Percentiles rank a stretch among this genome's conserved stretches.
Evolutionary conservation across 1,140 invertebrate species (phyloP).

Genomic region (Helicoverpa zea): DNA sequence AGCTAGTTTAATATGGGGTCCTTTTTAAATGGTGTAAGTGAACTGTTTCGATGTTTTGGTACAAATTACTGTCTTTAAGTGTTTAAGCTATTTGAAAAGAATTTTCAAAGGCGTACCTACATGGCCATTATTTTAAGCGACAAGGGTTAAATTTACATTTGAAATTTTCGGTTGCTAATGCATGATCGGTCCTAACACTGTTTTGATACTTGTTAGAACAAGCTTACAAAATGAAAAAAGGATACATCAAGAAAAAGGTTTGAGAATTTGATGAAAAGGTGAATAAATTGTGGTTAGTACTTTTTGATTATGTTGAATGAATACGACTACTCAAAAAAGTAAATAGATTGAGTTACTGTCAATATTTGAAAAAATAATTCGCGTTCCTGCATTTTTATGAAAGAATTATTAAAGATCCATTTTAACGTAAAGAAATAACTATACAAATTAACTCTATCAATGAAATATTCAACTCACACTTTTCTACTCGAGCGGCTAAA

Average conservation of each 20-base stretch:
- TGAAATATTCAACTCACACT: no score
- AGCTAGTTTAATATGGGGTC: background rate
- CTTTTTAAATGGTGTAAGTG: slow-evolving; percentile 7
- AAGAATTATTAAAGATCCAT: no score
- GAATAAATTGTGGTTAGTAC: no score
- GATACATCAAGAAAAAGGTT: background rate
- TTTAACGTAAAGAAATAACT: no score
- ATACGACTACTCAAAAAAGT: no score
- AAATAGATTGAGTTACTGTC: no score
- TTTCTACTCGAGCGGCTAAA: no score
- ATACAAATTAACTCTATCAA: no score
- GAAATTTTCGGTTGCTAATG: slow-evolving; percentile 11
- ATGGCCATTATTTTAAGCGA: slow-evolving; percentile 60
- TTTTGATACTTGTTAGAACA: background rate
- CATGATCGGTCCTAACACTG: background rate
- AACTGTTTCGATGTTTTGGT: slow-evolving; percentile 54
- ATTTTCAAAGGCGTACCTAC: slow-evolving; percentile 54
- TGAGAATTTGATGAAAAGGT: no score
- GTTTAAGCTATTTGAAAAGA: slow-evolving; percentile 65
- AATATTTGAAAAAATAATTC: no score
- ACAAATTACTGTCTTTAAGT: slow-evolving; percentile 67
- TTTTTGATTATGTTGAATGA: no score
- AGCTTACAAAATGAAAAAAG: background rate
- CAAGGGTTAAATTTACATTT: slow-evolving; percentile 48
- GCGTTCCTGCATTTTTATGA: no score